Percentiles rank a stretch among this genome's conserved stretches.
phyloP scores from a whole-genome alignment of 2,888 invertebrate genomes.

The Chloroclysta siterata region DNA sequence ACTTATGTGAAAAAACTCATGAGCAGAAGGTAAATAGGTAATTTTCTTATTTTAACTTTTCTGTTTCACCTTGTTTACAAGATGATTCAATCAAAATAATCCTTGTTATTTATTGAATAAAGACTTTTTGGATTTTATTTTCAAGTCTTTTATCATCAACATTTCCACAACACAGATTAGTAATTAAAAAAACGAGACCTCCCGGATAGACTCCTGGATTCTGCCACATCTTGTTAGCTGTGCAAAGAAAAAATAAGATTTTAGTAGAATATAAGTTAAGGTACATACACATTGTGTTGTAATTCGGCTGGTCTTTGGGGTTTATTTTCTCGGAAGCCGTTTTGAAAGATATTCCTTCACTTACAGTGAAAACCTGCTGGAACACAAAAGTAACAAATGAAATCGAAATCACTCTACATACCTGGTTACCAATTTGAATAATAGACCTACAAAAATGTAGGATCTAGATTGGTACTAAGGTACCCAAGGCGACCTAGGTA shows the following conservation, averaged over 20 bases:
- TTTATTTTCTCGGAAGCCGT: constrained; percentile 75
- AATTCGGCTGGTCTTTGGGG: constrained; percentile 72
- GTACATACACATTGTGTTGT: constrained; percentile 83
- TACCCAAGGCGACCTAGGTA: no score
- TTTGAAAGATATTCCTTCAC: constrained; percentile 60
- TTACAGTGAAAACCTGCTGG: constrained; percentile 51
- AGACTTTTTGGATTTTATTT: background rate
- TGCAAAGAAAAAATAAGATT: constrained; percentile 53
- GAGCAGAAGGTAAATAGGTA: no score
- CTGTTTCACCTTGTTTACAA: background rate
- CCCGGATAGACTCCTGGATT: constrained; percentile 78
- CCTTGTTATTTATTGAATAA: background rate
- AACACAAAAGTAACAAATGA: constrained; percentile 41
- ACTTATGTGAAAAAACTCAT: background rate
- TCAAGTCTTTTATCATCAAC: constrained; percentile 32
- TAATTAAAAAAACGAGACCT: constrained; percentile 57
- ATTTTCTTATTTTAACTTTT: background rate
- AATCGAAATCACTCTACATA: background rate
- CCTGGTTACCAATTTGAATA: background rate
- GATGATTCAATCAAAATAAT: background rate
- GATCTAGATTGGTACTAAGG: background rate
- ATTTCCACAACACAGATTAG: constrained; percentile 29
- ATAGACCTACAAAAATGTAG: background rate
- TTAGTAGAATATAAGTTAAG: constrained; percentile 46
- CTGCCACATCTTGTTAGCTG: constrained; percentile 78